Percentiles rank a stretch among this genome's conserved stretches.
Conservation (phyloP, 2,113 vertebrate species). For the Hemiprocne comata region DNA sequence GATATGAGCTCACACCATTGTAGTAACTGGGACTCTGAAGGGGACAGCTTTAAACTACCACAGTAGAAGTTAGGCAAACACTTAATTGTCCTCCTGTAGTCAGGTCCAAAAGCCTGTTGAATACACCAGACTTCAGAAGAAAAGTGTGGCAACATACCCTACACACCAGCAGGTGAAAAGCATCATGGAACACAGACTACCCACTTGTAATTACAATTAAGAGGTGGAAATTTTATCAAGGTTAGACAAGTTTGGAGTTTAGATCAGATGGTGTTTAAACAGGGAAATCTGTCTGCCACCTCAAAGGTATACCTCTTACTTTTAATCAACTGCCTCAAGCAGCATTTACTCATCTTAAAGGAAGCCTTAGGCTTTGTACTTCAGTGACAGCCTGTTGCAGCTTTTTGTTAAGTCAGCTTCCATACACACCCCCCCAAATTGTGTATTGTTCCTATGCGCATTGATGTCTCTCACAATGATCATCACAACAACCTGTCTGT, state of each 20-base stretch:
- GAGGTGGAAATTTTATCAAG: background rate
- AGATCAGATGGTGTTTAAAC: conserved; percentile 7
- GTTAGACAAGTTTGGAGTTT: background rate
- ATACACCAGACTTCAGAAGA: background rate
- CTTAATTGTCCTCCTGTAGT: background rate
- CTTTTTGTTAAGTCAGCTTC: background rate
- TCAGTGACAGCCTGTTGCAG: background rate
- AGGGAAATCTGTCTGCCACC: background rate
- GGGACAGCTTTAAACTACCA: background rate
- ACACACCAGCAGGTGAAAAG: background rate
- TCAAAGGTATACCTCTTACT: conserved; percentile 2
- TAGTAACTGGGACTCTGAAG: background rate
- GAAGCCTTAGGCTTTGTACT: background rate
- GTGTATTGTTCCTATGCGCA: background rate
- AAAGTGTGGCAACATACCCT: background rate
- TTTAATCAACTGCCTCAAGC: background rate
- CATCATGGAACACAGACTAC: background rate
- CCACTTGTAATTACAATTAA: background rate
- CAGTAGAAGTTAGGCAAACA: background rate
- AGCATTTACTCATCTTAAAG: background rate
- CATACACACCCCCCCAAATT: background rate
- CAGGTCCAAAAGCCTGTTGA: background rate
- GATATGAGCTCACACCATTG: background rate
- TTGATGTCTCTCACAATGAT: background rate
- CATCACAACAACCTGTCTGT: background rate